These are phyloP conservation scores for Caenorhabditis japonica DNA, from an alignment of 2,888 invertebrate species.

Conservation along the genomic window DNA sequence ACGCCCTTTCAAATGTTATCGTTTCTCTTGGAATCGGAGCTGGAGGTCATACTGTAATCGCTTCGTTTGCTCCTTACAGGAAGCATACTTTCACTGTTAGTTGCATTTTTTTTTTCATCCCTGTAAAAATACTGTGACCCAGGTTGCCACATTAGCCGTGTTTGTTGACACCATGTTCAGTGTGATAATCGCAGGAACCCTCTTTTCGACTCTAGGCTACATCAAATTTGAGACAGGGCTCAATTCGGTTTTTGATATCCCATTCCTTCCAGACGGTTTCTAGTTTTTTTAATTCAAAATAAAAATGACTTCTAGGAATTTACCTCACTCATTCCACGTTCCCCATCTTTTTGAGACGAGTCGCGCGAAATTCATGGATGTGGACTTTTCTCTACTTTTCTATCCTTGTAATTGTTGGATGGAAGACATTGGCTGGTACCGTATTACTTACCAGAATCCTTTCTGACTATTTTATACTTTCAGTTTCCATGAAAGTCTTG, in stretches of 20 bases:
- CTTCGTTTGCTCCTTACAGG: not conserved
- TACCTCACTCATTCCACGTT: conserved; percentile 11
- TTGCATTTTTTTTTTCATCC: not conserved
- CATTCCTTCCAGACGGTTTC: conserved; percentile 5
- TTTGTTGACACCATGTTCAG: conserved; percentile 6
- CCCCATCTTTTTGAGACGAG: conserved; percentile 14
- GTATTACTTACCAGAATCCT: too few species aligned
- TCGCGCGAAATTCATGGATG: conserved; percentile 16
- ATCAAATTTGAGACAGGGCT: not conserved
- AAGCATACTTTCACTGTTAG: conserved; percentile 5
- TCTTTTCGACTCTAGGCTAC: conserved; percentile 16
- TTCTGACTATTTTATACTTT: not conserved
- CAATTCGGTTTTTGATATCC: conserved; percentile 4
- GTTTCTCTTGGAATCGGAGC: conserved; percentile 16
- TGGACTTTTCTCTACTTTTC: conserved; percentile 17
- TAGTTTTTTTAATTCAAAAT: not conserved
- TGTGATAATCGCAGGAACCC: conserved; percentile 6
- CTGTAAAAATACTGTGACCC: not conserved
- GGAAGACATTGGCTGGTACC: conserved; percentile 20
- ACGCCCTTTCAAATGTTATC: conserved; percentile 7
- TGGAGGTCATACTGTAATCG: conserved; percentile 15
- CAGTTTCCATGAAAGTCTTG: conserved; percentile 6
- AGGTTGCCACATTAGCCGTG: conserved; percentile 17
- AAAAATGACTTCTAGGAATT: not conserved
- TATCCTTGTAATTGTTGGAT: conserved; percentile 10